These are phyloP conservation scores for Cybosia mesomella DNA, from an alignment of 2,888 invertebrate genomes.

Conservation along the genomic window DNA sequence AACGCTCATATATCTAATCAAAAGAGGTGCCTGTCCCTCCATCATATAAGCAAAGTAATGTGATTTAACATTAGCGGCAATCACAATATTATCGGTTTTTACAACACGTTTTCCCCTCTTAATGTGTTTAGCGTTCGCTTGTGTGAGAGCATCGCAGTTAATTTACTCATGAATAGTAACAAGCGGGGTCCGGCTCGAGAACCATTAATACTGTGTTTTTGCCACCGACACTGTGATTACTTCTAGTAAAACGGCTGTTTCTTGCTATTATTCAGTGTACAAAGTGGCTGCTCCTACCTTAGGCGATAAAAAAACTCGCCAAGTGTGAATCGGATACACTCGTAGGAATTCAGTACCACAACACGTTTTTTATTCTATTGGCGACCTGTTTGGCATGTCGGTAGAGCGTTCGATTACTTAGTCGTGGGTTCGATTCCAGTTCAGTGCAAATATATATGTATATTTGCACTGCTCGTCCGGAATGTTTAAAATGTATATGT, in stretches of 20 bases:
- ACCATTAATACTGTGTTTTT: slow-evolving; percentile 80
- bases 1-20: background rate
- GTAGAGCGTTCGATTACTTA: too few relatives aligned
- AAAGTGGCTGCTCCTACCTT: slow-evolving; percentile 70
- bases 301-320: slow-evolving; percentile 1
- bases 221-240: slow-evolving; percentile 79
- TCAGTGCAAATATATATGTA: too few relatives aligned
- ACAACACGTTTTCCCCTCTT: slow-evolving; percentile 49
- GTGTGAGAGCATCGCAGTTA: slow-evolving; percentile 68
- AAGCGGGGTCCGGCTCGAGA: slow-evolving; percentile 65
- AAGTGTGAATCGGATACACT: background rate
- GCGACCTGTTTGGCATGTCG: background rate
- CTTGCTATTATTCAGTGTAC: slow-evolving; percentile 78
- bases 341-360: background rate
- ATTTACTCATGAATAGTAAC: slow-evolving; percentile 81
- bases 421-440: too few relatives aligned
- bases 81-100: slow-evolving; percentile 54
- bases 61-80: slow-evolving; percentile 42
- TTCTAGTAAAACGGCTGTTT: slow-evolving; percentile 81
- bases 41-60: slow-evolving; percentile 26
- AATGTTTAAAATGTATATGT: too few relatives aligned
- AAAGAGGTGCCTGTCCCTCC: slow-evolving; percentile 5
- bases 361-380: background rate
- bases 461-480: too few relatives aligned
- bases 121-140: slow-evolving; percentile 56